Evolutionary conservation across 1,140 invertebrate species (phyloP).

Genomic region (Brachionus rotundiformis): DNA sequence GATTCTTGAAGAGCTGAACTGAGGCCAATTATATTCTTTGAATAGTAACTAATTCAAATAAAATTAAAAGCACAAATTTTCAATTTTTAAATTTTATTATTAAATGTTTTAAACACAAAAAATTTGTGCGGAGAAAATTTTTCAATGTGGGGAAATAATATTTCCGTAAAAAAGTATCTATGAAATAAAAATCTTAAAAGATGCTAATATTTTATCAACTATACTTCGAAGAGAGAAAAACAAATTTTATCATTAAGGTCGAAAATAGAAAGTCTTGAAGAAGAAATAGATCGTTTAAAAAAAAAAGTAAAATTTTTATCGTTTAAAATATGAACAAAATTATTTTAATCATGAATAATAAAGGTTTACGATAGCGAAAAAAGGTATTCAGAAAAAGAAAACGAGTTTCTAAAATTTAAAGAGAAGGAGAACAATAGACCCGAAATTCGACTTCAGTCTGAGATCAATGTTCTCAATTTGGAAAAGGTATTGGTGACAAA

Average conservation of each 20-base stretch:
- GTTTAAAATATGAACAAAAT: background rate
- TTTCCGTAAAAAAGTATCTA: too few species aligned
- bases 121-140: too few species aligned
- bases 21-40: too few species aligned
- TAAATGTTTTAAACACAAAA: too few species aligned
- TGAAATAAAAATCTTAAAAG: too few species aligned
- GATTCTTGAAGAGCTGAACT: slow-evolving; percentile 50
- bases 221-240: too few species aligned
- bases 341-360: background rate
- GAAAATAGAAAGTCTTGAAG: slow-evolving; percentile 59
- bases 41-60: too few species aligned
- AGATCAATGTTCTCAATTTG: slow-evolving; percentile 64
- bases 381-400: slow-evolving; percentile 58
- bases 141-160: too few species aligned
- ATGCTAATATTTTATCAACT: too few species aligned
- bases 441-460: slow-evolving; percentile 64
- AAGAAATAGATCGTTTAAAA: slow-evolving; percentile 58
- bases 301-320: slow-evolving; percentile 56
- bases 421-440: slow-evolving; percentile 62
- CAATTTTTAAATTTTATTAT: too few species aligned
- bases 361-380: slow-evolving; percentile 60
- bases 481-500: slow-evolving; percentile 60
- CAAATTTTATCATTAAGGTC: slow-evolving; percentile 53
- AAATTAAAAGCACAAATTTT: too few species aligned
- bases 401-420: slow-evolving; percentile 60